These are phyloP conservation scores for Uloborus diversus DNA, from an alignment of 1,140 invertebrate genomes.

Conservation along the genomic window DNA sequence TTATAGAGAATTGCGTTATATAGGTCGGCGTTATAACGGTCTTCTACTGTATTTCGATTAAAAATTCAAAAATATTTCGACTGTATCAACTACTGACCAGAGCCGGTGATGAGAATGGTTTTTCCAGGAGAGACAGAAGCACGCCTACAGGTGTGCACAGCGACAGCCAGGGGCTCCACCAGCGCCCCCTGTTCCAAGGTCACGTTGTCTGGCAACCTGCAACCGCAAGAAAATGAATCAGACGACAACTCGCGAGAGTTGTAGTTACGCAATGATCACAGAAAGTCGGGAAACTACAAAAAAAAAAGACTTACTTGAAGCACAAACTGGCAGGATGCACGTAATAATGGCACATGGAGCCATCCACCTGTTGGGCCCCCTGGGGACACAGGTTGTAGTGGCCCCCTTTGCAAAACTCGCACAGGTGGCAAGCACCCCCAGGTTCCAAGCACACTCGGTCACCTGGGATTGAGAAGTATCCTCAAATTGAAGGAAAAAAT, in stretches of 20 bases:
- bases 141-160: conserved; percentile 86
- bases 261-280: neutral
- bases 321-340: conserved; percentile 93
- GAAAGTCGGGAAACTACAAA: neutral
- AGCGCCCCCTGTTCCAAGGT: conserved; percentile 68
- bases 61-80: too few relatives aligned
- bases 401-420: conserved; percentile 85
- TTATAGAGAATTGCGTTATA: too few relatives aligned
- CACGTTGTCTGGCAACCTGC: conserved; percentile 67
- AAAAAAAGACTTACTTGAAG: conserved; percentile 70
- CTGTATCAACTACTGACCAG: conserved; percentile 67
- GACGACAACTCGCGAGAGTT: too few relatives aligned
- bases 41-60: too few relatives aligned
- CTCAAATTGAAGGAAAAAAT: too few relatives aligned
- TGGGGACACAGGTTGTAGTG: conserved; percentile 90
- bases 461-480: too few relatives aligned
- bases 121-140: conserved; percentile 77
- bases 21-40: too few relatives aligned
- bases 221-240: neutral
- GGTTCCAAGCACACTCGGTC: conserved; percentile 94
- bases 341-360: conserved; percentile 85
- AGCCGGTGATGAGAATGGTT: conserved; percentile 87
- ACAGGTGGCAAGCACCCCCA: conserved; percentile 84
- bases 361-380: conserved; percentile 89
- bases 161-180: conserved; percentile 68